These are phyloP conservation scores for Montifringilla adamsi DNA, from an alignment of 2,113 vertebrate species.

Conservation along the genomic window DNA sequence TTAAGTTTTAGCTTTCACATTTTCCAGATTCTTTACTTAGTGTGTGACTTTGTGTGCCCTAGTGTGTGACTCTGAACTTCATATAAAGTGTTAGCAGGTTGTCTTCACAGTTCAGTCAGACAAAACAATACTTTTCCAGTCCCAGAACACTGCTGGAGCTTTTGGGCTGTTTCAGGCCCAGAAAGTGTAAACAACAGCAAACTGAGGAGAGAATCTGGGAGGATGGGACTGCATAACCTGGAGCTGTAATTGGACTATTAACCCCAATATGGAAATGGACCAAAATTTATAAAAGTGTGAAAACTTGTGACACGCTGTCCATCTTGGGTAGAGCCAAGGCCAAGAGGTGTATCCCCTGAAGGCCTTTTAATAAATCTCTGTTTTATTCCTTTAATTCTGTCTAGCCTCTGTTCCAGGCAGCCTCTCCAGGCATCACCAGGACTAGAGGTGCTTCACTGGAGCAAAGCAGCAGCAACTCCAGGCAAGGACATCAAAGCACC, in stretches of 20 bases:
- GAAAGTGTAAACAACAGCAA: not conserved
- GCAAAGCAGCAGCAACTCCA: not conserved
- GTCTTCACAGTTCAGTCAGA: not conserved
- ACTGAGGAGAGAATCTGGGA: not conserved
- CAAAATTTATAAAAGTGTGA: not conserved
- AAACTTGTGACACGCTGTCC: not conserved
- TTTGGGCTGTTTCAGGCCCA: not conserved
- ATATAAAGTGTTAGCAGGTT: not conserved
- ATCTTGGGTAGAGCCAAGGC: not conserved
- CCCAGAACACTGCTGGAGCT: not conserved
- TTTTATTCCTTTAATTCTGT: not conserved
- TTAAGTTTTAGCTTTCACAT: not conserved
- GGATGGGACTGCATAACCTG: not conserved
- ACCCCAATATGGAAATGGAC: not conserved
- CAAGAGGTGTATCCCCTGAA: not conserved
- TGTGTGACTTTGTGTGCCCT: not conserved
- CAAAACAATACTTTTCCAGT: not conserved
- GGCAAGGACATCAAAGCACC: rapidly evolving
- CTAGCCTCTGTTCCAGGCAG: not conserved
- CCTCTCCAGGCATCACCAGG: not conserved
- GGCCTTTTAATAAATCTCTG: not conserved
- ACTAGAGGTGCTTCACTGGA: not conserved
- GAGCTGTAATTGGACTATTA: not conserved
- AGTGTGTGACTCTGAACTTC: not conserved
- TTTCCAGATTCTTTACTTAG: not conserved